Evolutionary conservation across 2,888 invertebrate genomes (phyloP), one percentile per base, ranked within the genome.

Genomic region (Unio pictorum): DNA sequence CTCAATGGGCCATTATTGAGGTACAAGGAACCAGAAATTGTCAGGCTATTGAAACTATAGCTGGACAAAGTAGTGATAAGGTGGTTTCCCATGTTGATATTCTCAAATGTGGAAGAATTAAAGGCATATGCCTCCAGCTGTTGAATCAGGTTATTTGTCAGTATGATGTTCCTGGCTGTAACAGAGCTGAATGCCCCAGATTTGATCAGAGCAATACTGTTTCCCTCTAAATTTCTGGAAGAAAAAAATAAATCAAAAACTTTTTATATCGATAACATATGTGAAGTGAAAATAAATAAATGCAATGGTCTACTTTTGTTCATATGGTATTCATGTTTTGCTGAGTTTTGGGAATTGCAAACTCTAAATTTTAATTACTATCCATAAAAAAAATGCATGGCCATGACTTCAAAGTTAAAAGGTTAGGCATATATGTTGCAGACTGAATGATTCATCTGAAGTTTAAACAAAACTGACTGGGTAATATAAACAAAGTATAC

Each of bases 161-260:
- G 26, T 20, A 17, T 58, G 2, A 83, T 63, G 15, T 30, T 17
- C 0, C 59, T 8, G 8, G 72, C 66, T 8, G 64, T 56, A 1
- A 79, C 71, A 64, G 61, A 69, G 30, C 72, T 64, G 62, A 83
- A 81, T 1, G 78, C 83, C 45, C 75, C 71, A 8, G 72, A 65
- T 28, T 76, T 71, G 23, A 83, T 75, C 11, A 64, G 66, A 6
- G 81, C 73, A 17, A 83, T 81, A 67, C 76, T 72, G 69, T 81
- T 81, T 30, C 69, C 71, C 15, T 55, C 60, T n/a, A 82, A 69
- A 20, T 54, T 34, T 30, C 82, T 82, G 68, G 68, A 65, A 67
- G 11, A 34, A 30, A n/a, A 3, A 7, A n/a, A 23, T 23, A 61
- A 55, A 20, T 55, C 54, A 54, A n/a, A 59, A 20, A 23, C 23